Evolutionary conservation across 2,113 vertebrate genomes (phyloP), one percentile per base, ranked within the genome.

Genomic region (Eptatretus burgeri): DNA sequence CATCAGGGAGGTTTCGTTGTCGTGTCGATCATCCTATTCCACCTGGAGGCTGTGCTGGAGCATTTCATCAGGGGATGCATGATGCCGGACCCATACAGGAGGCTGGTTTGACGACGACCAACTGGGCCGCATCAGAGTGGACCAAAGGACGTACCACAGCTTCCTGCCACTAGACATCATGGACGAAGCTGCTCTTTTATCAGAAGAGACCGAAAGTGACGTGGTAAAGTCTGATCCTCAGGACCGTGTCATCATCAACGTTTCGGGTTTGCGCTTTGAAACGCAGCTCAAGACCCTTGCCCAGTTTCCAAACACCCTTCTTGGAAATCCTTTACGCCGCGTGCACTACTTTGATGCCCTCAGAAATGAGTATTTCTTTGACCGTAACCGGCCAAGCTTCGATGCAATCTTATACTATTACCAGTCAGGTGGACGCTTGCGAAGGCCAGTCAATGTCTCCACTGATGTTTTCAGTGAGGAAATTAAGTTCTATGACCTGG

Each of bases 341-440:
- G 65, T 76, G 0, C 79, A 71, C 8, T 84, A 80, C 70, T 84
- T 78, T 0, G 82, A 84, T 73, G 79, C 82, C 0, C 63, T 75
- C 2, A 73, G 78, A 2, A 78, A 81, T 1, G 82, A 85, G 64
- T 75, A 82, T 2, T 85, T 84, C 72, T 74, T 85, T 69, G 82
- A 85, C 73, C 73, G 82, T 1, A 84, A 78, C 66, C 75, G 82
- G 14, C 72, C 71, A 62, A 81, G 79, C 73, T 85, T 84, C 18
- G 82, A 84, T 4, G 78, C 82, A 68, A 82, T 84, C 74, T 77
- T 93, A 18, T 85, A 89, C 72, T 93, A 85, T 70, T 93, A 93
- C 71, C 86, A 93, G 69, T 89, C 84, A 0, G 86, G 86, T 0
- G 86, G 86, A 1, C 71, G 85, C 27, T 75, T 93, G 51, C 72